These are phyloP conservation scores for Epinephelus coioides DNA, from an alignment of 2,797 vertebrate species.

Conservation along the genomic window DNA sequence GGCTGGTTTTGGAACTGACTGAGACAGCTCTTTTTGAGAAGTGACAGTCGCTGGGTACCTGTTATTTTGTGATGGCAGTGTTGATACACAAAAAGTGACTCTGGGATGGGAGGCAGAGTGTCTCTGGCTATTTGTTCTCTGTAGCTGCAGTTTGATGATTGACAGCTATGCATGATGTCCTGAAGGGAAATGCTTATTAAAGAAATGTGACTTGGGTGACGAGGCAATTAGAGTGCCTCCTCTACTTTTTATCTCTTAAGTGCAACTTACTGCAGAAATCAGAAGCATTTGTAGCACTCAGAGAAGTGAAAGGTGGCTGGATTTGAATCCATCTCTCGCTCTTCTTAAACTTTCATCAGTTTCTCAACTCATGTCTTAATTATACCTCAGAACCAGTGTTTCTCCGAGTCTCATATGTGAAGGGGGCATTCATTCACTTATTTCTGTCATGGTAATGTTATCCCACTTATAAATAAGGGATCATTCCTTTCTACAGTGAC, in stretches of 20 bases:
- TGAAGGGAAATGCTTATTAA: slow-evolving; percentile 37
- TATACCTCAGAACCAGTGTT: slow-evolving; percentile 13
- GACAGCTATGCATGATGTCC: slow-evolving; percentile 13
- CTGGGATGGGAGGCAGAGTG: slow-evolving; percentile 15
- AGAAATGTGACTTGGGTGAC: slow-evolving; percentile 33
- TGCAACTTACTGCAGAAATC: slow-evolving; percentile 12
- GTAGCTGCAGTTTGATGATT: slow-evolving; percentile 22
- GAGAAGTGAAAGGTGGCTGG: slow-evolving; percentile 18
- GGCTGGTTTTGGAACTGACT: slow-evolving; percentile 43
- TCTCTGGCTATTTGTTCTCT: slow-evolving; percentile 26
- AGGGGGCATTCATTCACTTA: neutral
- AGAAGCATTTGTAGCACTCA: slow-evolving; percentile 3
- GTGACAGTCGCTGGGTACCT: slow-evolving; percentile 59
- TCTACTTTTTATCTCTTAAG: slow-evolving; percentile 36
- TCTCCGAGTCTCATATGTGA: neutral
- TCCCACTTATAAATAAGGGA: slow-evolving; percentile 3
- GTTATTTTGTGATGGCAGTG: slow-evolving; percentile 57
- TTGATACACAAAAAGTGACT: slow-evolving; percentile 36
- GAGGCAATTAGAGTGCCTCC: slow-evolving; percentile 37
- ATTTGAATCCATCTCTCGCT: slow-evolving; percentile 2
- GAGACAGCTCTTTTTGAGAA: slow-evolving; percentile 61
- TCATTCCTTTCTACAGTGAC: neutral
- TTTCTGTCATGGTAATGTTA: neutral
- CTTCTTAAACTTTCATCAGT: neutral
- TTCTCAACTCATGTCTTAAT: slow-evolving; percentile 21